Conservation (phyloP, 2,797 vertebrate species). For the Oceanodroma leucorhoa region DNA sequence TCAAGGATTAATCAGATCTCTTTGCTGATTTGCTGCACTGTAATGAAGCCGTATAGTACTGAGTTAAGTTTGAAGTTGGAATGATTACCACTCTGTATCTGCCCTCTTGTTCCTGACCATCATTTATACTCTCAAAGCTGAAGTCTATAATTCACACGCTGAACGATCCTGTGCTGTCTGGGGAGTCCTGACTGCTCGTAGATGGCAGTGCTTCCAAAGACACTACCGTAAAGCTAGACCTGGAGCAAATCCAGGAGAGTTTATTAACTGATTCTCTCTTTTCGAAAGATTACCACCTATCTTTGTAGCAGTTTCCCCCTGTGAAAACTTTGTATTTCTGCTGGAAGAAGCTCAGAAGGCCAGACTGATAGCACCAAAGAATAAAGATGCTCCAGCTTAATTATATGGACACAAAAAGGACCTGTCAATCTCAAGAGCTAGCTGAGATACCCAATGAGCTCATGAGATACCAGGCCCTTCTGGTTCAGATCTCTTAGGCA, state of each 20-base stretch:
- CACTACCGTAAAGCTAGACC: background rate
- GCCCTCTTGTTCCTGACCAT: conserved; percentile 32
- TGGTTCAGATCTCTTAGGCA: background rate
- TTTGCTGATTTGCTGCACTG: background rate
- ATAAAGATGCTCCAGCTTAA: background rate
- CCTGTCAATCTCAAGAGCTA: background rate
- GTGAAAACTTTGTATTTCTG: background rate
- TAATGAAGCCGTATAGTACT: conserved; percentile 11
- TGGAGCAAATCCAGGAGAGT: conserved; percentile 46
- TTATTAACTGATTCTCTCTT: conserved; percentile 45
- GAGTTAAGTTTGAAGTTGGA: conserved; percentile 45
- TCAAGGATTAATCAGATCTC: conserved; percentile 31
- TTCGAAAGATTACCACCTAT: conserved; percentile 1
- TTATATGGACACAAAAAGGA: background rate
- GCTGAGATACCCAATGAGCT: background rate
- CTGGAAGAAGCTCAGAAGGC: background rate
- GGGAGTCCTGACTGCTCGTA: background rate
- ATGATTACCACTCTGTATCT: conserved; percentile 36
- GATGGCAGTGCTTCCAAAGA: conserved; percentile 33
- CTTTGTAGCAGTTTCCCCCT: background rate
- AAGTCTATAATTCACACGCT: conserved; percentile 48
- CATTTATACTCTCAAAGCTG: conserved; percentile 42
- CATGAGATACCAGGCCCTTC: background rate
- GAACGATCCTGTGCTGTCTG: conserved; percentile 31
- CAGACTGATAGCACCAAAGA: background rate